Evolutionary conservation across 2,888 invertebrate species (phyloP).

Genomic region (Synergus umbraculus): DNA sequence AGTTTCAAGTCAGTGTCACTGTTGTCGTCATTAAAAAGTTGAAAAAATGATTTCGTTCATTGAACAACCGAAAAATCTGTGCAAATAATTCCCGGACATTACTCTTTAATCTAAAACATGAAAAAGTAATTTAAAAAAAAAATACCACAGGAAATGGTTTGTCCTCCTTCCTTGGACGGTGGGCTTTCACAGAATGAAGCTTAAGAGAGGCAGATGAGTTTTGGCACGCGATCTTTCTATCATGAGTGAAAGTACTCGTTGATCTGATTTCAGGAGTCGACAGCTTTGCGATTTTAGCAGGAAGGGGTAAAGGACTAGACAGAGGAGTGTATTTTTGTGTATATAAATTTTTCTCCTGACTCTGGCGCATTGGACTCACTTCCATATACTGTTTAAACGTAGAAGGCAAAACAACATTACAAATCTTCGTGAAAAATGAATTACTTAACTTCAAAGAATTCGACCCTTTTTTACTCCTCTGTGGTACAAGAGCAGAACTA

Average conservation of each 20-base stretch:
- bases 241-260: slow-evolving; percentile 45
- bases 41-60: not conserved
- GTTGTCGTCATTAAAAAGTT: too few relatives aligned
- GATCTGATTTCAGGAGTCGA: slow-evolving; percentile 54
- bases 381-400: slow-evolving; percentile 65
- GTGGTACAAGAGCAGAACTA: not conserved
- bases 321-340: slow-evolving; percentile 65
- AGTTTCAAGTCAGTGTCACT: too few relatives aligned
- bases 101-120: not conserved
- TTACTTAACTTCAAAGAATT: slow-evolving; percentile 57
- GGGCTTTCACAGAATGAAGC: slow-evolving; percentile 48
- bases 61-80: not conserved
- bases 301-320: slow-evolving; percentile 53
- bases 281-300: slow-evolving; percentile 63
- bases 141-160: slow-evolving; percentile 66
- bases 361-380: slow-evolving; percentile 55
- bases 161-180: slow-evolving; percentile 57
- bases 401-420: slow-evolving; percentile 66
- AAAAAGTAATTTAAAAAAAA: slow-evolving; percentile 52
- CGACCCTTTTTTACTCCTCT: slow-evolving; percentile 51
- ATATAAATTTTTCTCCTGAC: slow-evolving; percentile 49
- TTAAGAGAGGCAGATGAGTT: slow-evolving; percentile 36
- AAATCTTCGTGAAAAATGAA: slow-evolving; percentile 64
- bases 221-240: slow-evolving; percentile 47
- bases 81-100: not conserved